Conservation (phyloP, 2,113 vertebrate species). For the Chelonoidis abingdonii region DNA sequence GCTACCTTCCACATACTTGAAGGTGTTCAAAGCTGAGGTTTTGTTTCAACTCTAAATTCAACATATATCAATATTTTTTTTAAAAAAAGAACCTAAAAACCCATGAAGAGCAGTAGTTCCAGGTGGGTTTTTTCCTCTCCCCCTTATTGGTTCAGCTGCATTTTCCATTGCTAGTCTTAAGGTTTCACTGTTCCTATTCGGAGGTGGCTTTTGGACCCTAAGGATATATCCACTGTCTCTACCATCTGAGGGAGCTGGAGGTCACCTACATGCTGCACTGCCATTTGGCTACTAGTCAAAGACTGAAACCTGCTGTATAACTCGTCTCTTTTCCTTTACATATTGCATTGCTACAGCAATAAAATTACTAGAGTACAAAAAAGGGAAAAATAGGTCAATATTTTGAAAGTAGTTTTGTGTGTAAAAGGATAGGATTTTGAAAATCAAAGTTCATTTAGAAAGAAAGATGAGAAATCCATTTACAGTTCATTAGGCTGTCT, state of each 20-base stretch:
- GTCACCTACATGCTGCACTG: neutral
- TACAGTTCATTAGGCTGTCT: neutral
- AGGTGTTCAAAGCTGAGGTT: neutral
- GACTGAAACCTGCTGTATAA: neutral
- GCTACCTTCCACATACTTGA: neutral
- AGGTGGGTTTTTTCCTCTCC: neutral
- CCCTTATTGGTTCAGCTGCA: neutral
- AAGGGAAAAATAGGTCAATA: neutral
- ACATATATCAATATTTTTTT: neutral
- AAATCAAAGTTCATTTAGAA: fast-evolving
- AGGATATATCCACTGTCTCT: fast-evolving
- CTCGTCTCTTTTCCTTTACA: neutral
- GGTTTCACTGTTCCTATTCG: neutral
- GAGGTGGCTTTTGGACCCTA: neutral
- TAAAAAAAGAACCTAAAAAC: neutral
- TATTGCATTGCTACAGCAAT: neutral
- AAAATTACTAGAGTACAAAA: neutral
- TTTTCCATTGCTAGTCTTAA: neutral
- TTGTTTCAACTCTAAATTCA: neutral
- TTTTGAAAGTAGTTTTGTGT: neutral
- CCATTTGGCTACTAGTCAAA: neutral
- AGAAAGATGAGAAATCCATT: neutral
- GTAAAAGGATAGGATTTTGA: neutral
- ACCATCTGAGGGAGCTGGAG: neutral
- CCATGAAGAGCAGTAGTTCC: neutral